Percentiles rank a stretch among this genome's conserved stretches.
phyloP scores from a whole-genome alignment of 2,797 vertebrate genomes.

The Rousettus madagascariensis region DNA sequence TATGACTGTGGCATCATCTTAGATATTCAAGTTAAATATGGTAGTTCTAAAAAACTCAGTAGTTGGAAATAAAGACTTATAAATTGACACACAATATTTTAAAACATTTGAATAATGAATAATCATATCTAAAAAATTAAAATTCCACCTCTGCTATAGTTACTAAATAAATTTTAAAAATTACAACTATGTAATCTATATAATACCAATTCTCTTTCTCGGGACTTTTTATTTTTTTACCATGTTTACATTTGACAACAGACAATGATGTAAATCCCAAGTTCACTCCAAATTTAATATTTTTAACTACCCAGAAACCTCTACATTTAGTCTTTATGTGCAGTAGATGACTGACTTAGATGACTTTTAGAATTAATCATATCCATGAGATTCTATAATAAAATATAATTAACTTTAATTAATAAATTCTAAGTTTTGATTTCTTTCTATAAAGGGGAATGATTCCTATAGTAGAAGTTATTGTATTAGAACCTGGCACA shows the following conservation, averaged over 20 bases:
- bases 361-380: background rate
- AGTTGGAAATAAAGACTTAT: background rate
- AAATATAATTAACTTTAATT: conserved; percentile 27
- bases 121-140: background rate
- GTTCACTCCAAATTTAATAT: background rate
- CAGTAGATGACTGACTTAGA: background rate
- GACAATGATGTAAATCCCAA: conserved; percentile 5
- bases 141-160: background rate
- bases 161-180: conserved; percentile 1
- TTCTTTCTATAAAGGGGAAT: background rate
- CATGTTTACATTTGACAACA: background rate
- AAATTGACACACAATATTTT: conserved; percentile 22
- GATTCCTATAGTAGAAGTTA: background rate
- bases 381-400: conserved; percentile 18
- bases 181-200: background rate
- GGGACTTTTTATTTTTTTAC: background rate
- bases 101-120: conserved; percentile 15
- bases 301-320: background rate
- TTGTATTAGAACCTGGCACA: background rate
- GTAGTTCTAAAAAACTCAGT: background rate
- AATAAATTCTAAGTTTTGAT: background rate
- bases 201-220: background rate
- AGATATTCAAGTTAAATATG: background rate
- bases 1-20: background rate
- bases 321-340: background rate